Percentiles rank a stretch among this genome's conserved stretches.
Evolutionary conservation across 2,113 vertebrate genomes (phyloP).

Genomic region (Aegypius monachus): DNA sequence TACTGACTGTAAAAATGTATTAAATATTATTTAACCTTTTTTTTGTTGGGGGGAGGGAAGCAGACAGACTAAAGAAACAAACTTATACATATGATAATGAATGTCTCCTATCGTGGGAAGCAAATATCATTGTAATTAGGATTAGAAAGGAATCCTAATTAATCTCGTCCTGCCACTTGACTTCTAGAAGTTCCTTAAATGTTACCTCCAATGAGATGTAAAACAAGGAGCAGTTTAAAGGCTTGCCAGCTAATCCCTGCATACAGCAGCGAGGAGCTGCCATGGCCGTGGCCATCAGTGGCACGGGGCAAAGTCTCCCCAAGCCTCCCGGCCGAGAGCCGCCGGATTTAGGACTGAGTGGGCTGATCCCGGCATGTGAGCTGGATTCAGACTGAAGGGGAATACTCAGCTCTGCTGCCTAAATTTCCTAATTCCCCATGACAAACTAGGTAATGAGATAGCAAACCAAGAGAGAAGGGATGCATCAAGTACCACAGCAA

Average conservation of each 20-base stretch:
- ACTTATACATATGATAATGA: slow-evolving; percentile 51
- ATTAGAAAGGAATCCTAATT: slow-evolving; percentile 66
- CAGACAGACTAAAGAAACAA: slow-evolving; percentile 46
- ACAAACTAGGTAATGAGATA: rapidly evolving
- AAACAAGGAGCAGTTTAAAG: slow-evolving; percentile 3
- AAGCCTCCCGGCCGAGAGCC: neutral
- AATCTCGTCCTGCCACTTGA: slow-evolving; percentile 63
- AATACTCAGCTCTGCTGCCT: neutral
- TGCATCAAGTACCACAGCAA: neutral
- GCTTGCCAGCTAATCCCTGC: neutral
- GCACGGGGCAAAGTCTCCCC: neutral
- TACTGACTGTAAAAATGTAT: slow-evolving; percentile 27
- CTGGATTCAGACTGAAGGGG: neutral
- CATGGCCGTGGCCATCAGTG: neutral
- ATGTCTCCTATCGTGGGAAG: slow-evolving; percentile 44
- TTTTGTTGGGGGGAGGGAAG: neutral
- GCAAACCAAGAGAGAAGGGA: neutral
- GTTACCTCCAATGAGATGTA: slow-evolving; percentile 26
- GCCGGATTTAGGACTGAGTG: neutral
- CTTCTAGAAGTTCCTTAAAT: slow-evolving; percentile 49
- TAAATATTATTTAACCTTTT: slow-evolving; percentile 51
- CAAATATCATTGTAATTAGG: slow-evolving; percentile 58
- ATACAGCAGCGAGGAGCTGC: neutral
- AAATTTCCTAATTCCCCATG: neutral
- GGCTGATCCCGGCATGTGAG: neutral